Evolutionary conservation across 2,797 vertebrate species (phyloP), one percentile per base, ranked within the genome.

Genomic region (Protonibea diacanthus): DNA sequence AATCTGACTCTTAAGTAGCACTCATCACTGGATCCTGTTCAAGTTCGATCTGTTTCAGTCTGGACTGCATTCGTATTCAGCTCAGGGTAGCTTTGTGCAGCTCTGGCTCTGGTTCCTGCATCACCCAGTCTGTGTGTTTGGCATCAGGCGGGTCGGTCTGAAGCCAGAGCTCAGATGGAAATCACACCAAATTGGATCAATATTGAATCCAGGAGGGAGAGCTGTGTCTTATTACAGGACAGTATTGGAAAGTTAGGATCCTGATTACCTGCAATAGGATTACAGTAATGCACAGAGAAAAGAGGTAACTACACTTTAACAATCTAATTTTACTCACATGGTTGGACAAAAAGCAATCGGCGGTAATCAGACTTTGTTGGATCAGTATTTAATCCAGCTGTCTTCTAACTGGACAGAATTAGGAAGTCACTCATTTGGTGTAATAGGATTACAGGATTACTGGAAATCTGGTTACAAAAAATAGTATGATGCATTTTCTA

Each of bases 141-240:
- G 88, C 84, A 88, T 42, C 77, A 29, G 40, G 21, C 3, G 2
- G 72, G 63, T 53, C 38, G 2, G 15, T 84, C 86, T 80, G 83
- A 71, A 79, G 84, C 82, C 88, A 91, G 80, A 81, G 65, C 82
- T 85, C 71, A 18, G 78, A 86, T 82, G 83, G 89, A 88, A 90
- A 91, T 88, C 82, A 48, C 48, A 71, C 83, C 76, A 86, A 90
- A 92, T 84, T 89, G 86, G 87, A 92, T 94, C 92, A 89, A 87
- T 90, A 85, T 71, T 82, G 78, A 79, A 85, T 81, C 81, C 84
- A 85, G 61, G 58, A 81, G 72, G 71, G 65, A 86, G 84, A 74
- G 52, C 70, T 80, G 60, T 45, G 83, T 86, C 76, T 86, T 86
- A 88, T 85, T 90, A 88, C 74, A 73, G 72, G 65, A 63, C 60